Base-by-base conservation (phyloP, 1,140 invertebrate genomes). In the Heliconius eleuchia region DNA sequence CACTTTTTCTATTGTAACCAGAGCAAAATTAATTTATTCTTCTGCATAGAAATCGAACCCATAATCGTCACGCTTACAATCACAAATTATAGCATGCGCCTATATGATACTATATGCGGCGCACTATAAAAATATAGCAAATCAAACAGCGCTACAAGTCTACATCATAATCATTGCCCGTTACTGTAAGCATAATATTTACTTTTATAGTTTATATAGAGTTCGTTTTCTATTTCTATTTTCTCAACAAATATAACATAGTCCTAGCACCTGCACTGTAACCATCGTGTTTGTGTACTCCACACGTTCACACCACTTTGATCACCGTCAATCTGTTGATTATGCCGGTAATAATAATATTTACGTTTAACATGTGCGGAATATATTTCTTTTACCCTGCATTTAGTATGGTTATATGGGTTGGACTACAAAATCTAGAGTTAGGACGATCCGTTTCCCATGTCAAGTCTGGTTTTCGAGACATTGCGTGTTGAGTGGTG, bases 271-370 rank as follows among this genome's bases (percentile, higher is more conserved):
- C 60, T 66, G 60, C 27, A 13, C 27, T 30, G 11, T 66, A 16
- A 23, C 55, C 5, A 23, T 19, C 23, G 60, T 23, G 60, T 30
- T 30, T 13, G 60, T 30, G 1, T 66, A 66, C 60, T 27, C 2
- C 60, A 30, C 1, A 66, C 27, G 60, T 66, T 66, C 27, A 66
- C 11, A 66, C 23, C 23, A 66, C 60, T 66, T 66, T 66, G 60
- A 66, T 66, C 60, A 66, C 18, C 60, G 60, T 66, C 60, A 66
- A 30, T 73, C 42, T 42, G 71, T 42, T 50, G 71, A 50, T 73
- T 46, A 50, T 18, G 50, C 18, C 2, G 5, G 72, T 27, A 50
- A 19, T 23, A 73, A 73, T 46, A 73, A 73, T 73, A 73, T 73
- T 73, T 73, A 73, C n/a, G 8, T 50, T 73, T 27, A 23, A 27